Percentiles rank a stretch among this genome's conserved stretches.
Evolutionary conservation across 2,888 invertebrate genomes (phyloP).

Genomic region (Hartigia nigra): DNA sequence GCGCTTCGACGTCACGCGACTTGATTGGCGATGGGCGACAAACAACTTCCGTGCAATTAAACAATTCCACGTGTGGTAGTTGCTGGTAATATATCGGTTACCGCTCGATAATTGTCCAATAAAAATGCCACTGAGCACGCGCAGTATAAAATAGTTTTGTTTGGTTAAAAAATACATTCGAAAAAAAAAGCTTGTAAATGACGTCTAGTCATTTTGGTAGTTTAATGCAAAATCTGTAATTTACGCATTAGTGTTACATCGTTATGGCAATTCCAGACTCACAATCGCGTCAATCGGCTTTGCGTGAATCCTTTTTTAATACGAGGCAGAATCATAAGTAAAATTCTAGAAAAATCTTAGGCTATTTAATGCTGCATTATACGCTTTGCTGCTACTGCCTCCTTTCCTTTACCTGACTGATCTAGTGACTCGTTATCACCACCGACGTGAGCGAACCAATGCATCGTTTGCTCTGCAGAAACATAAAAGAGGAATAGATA

Average conservation of each 20-base stretch:
- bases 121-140: background rate
- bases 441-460: conserved; percentile 63
- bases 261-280: background rate
- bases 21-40: background rate
- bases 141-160: background rate
- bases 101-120: background rate
- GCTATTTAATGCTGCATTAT: background rate
- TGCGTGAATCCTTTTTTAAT: background rate
- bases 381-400: background rate
- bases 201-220: background rate
- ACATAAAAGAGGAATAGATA: conserved; percentile 31
- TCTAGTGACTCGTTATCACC: conserved; percentile 50
- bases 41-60: background rate
- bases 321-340: background rate
- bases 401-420: conserved; percentile 51
- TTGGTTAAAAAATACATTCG: background rate
- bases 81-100: background rate
- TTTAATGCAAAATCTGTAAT: background rate
- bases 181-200: background rate
- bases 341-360: background rate
- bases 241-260: background rate
- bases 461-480: conserved; percentile 61
- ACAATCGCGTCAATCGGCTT: background rate
- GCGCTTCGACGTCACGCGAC: background rate
- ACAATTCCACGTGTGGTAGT: background rate